These are phyloP conservation scores for Arbacia lixula DNA, from an alignment of 53 echinoderm and acorn worm genomes.

Conservation along the genomic window DNA sequence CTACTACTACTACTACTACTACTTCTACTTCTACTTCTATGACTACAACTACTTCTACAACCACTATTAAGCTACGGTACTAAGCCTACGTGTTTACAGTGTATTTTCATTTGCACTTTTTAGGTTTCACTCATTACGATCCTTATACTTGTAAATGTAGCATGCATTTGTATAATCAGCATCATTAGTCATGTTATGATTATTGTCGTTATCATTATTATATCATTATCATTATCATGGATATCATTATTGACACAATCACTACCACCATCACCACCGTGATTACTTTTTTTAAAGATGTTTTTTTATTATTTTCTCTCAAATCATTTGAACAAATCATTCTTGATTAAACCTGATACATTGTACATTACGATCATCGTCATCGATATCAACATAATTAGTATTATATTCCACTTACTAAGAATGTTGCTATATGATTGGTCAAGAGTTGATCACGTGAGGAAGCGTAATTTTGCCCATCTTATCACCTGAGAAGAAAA, in stretches of 20 bases:
- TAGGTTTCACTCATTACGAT: not conserved
- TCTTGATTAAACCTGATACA: too few species aligned
- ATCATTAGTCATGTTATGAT: not conserved
- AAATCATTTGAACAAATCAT: too few species aligned
- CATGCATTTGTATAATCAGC: not conserved
- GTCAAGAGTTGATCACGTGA: too few species aligned
- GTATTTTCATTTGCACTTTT: not conserved
- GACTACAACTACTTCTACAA: not conserved
- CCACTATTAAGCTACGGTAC: too few species aligned
- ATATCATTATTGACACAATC: not conserved
- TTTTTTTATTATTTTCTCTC: not conserved
- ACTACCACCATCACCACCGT: not conserved
- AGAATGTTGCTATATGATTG: too few species aligned
- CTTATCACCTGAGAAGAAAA: too few species aligned
- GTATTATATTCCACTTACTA: too few species aligned
- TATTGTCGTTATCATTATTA: not conserved
- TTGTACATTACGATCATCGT: too few species aligned
- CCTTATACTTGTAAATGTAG: not conserved
- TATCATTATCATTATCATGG: not conserved
- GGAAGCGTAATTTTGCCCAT: too few species aligned
- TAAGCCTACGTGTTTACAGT: too few species aligned
- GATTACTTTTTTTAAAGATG: not conserved
- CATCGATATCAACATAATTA: constrained; percentile 33
- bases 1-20: constrained; percentile 7
- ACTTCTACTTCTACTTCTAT: constrained; percentile 36